Conservation (phyloP, 2,113 vertebrate species). For the Sapajus apella region DNA sequence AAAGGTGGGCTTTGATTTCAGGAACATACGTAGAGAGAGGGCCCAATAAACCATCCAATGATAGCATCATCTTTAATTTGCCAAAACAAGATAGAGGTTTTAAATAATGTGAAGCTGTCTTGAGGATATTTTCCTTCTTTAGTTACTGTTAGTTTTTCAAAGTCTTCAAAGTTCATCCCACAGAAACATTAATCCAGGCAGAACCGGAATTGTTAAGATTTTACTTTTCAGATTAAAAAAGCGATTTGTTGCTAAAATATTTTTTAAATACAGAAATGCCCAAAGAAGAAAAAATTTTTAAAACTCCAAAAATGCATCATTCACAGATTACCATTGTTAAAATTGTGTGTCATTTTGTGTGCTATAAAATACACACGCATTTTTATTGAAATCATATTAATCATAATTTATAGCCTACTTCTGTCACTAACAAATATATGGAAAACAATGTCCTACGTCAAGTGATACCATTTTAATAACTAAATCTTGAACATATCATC, state of each 20-base stretch:
- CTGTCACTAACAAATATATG: not conserved
- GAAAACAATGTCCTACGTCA: slow-evolving; percentile 21
- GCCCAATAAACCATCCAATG: not conserved
- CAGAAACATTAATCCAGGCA: not conserved
- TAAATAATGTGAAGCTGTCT: not conserved
- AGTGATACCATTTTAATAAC: not conserved
- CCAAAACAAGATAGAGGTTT: not conserved
- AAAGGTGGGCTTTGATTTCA: not conserved
- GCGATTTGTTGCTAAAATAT: not conserved
- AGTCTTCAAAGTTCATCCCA: not conserved
- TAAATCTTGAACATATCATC: not conserved
- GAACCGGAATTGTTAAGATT: not conserved
- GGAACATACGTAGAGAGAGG: too few species aligned
- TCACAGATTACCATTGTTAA: not conserved
- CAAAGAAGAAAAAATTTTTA: not conserved
- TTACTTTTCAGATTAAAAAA: slow-evolving; percentile 12
- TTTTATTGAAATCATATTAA: not conserved
- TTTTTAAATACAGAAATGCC: slow-evolving; percentile 10
- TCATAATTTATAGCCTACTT: not conserved
- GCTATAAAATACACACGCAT: not conserved
- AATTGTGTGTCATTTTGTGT: not conserved
- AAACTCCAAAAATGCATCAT: not conserved
- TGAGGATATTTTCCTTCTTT: not conserved
- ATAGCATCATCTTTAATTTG: not conserved
- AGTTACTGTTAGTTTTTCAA: not conserved